Conservation (phyloP, 2,888 invertebrate species). For the Congeria kusceri region DNA sequence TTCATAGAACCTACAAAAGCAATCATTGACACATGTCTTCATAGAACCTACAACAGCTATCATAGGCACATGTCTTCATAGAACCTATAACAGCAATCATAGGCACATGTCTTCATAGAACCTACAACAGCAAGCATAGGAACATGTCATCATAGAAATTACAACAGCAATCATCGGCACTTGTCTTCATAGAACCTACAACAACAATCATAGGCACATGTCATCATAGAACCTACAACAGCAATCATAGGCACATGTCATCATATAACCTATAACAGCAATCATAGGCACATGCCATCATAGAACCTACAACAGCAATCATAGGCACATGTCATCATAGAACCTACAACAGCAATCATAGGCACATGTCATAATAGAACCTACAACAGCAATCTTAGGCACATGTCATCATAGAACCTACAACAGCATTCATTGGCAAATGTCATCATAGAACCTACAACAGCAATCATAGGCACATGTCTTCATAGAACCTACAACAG, state of each 20-base stretch:
- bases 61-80: background rate
- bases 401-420: background rate
- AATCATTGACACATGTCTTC: background rate
- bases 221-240: no score
- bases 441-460: no score
- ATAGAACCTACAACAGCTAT: background rate
- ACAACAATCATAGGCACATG: background rate
- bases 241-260: background rate
- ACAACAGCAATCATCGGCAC: constrained; percentile 8
- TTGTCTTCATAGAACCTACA: background rate
- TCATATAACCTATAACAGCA: background rate
- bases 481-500: no score
- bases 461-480: no score
- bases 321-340: background rate
- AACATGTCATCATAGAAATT: constrained; percentile 93
- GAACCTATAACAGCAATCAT: background rate
- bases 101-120: background rate
- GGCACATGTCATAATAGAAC: no score
- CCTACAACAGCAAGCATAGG: constrained; percentile 89
- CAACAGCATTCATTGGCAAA: background rate
- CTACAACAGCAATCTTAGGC: no score
- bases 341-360: background rate
- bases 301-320: background rate
- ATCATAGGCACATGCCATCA: background rate
- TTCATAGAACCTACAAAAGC: constrained; percentile 89